Evolutionary conservation across 2,888 invertebrate genomes (phyloP), one percentile per base, ranked within the genome.

Genomic region (Anthrax anthrax): DNA sequence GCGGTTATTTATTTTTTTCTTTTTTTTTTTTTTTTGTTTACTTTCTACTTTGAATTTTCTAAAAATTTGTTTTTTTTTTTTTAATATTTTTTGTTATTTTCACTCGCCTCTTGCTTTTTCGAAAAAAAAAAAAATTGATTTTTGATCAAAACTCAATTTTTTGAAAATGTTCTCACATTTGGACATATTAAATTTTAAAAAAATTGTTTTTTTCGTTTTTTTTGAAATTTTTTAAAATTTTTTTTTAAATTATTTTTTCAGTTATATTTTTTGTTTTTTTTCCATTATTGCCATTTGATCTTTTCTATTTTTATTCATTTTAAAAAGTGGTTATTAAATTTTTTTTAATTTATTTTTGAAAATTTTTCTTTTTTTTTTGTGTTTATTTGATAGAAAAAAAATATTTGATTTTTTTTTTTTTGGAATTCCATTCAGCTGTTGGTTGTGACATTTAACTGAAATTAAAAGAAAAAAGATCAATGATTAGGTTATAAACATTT

Each of bases 391-490:
- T 32, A 37, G 40, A 12, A 32, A 32, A 32, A 12, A 32, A 32
- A 12, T 23, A 6, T 23, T 23, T 23, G 23, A 6, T 6, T 6
- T 6, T 6, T 6, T 23, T 23, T 23, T 23, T 23, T 32, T 32
- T 32, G 41, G 43, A 19, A 37, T 14, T 42, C 46, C 43, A 46
- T 46, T 49, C 36, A 43, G 37, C 46, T 46, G 39, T 43, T 45
- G 40, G 41, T 27, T 45, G 46, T 45, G 48, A 43, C 47, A 47
- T 47, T 43, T 43, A 47, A 43, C 48, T 41, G 48, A 17, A 48
- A 47, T 34, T 34, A 48, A 18, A 42, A 36, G 37, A 39, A 44
- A 40, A 41, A 29, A 32, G 29, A 32, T 32, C 29, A 32, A 32
- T 32, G 29, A 32, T 32, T 32, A 32, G 29, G 29, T 32, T 32